Evolutionary conservation across 2,888 invertebrate genomes (phyloP).

Genomic region (Phengaris arion): DNA sequence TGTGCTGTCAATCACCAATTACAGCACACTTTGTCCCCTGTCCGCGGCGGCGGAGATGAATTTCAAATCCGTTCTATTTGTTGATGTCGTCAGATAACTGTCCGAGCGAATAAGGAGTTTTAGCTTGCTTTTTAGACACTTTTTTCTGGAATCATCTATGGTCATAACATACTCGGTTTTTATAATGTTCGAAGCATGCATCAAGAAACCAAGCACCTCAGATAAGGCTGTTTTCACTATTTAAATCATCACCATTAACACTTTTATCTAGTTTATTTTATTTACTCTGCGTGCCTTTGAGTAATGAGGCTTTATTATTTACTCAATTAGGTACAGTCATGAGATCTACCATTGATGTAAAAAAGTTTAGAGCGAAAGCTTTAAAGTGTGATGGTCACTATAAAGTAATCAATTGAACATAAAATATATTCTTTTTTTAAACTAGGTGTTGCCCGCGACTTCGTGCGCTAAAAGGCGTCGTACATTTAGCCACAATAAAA

Average conservation of each 20-base stretch:
- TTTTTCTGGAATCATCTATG: conserved; percentile 21
- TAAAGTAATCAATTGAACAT: too few relatives aligned
- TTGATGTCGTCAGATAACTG: conserved; percentile 31
- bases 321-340: too few relatives aligned
- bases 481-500: too few relatives aligned
- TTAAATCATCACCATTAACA: background rate
- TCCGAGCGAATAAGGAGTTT: conserved; percentile 28
- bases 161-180: conserved; percentile 19
- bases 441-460: too few relatives aligned
- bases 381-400: too few relatives aligned
- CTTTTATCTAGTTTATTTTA: background rate
- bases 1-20: conserved; percentile 76
- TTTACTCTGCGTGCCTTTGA: background rate
- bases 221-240: background rate
- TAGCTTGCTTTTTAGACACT: conserved; percentile 17
- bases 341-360: too few relatives aligned
- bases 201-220: background rate
- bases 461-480: too few relatives aligned
- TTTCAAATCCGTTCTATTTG: conserved; percentile 33
- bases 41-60: conserved; percentile 54
- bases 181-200: background rate
- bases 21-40: conserved; percentile 67
- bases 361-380: too few relatives aligned
- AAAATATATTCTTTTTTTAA: too few relatives aligned
- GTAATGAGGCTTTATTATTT: too few relatives aligned